These are phyloP conservation scores for Scaptomyza polygonia DNA, from an alignment of 2,888 invertebrate species.

Conservation along the genomic window DNA sequence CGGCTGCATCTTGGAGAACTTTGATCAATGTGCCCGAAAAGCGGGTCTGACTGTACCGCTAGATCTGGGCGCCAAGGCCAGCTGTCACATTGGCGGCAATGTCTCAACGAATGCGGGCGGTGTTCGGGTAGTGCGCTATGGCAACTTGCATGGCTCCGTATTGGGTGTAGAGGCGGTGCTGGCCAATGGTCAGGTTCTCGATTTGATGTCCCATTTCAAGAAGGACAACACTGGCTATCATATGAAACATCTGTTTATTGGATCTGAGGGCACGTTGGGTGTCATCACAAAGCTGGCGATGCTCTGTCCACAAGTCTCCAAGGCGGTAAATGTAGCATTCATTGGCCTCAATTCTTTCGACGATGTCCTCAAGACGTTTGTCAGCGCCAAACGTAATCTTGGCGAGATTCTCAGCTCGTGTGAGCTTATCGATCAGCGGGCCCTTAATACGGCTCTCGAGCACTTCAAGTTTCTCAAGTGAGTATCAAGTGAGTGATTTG, in stretches of 20 bases:
- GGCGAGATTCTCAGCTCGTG: constrained; percentile 97
- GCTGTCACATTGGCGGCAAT: constrained; percentile 98
- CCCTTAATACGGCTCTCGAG: constrained; percentile 88
- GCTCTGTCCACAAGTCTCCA: constrained; percentile 93
- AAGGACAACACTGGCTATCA: constrained; percentile 99
- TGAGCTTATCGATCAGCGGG: constrained; percentile 94
- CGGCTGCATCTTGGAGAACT: constrained; percentile 95
- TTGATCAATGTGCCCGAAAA: constrained; percentile 91
- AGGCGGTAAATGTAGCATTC: constrained; percentile 93
- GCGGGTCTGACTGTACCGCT: constrained; percentile 95
- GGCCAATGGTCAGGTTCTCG: constrained; percentile 93
- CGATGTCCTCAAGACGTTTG: constrained; percentile 90
- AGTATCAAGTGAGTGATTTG: constrained; percentile 22
- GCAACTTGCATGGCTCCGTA: constrained; percentile 95
- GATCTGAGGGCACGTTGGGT: constrained; percentile 98
- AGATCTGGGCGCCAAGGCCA: constrained; percentile 98
- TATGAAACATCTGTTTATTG: constrained; percentile 97
- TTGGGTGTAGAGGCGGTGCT: constrained; percentile 94
- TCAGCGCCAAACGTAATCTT: constrained; percentile 87
- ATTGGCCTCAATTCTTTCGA: constrained; percentile 93
- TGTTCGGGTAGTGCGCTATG: constrained; percentile 95
- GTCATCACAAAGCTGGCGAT: constrained; percentile 96
- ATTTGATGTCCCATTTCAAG: constrained; percentile 93
- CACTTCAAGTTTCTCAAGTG: constrained; percentile 86
- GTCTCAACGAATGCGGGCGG: constrained; percentile 99